These are phyloP conservation scores for Drosophila dives DNA, from an alignment of 2,888 invertebrate species.

Conservation along the genomic window DNA sequence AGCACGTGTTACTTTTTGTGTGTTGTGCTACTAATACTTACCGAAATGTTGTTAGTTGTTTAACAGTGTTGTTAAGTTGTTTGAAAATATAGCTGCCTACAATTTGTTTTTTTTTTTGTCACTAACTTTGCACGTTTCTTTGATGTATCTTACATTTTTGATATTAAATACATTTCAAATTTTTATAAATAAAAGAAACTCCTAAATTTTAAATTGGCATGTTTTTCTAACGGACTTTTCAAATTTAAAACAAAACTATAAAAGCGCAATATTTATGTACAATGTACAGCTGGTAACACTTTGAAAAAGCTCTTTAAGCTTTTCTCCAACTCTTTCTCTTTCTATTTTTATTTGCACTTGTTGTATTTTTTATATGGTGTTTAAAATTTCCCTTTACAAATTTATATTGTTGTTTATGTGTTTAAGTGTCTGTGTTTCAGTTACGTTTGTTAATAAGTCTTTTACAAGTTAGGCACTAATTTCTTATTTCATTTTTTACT, in stretches of 20 bases:
- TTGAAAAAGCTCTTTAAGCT: conserved; percentile 48
- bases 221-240: conserved; percentile 41
- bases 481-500: conserved; percentile 45
- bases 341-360: conserved; percentile 36
- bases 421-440: conserved; percentile 34
- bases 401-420: conserved; percentile 31
- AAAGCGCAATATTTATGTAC: conserved; percentile 8
- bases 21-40: conserved; percentile 44
- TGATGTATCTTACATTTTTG: conserved; percentile 19
- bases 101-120: not conserved
- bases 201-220: conserved; percentile 55
- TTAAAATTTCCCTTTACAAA: conserved; percentile 19
- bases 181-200: conserved; percentile 21
- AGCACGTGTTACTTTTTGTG: conserved; percentile 46
- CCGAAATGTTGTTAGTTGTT: conserved; percentile 35
- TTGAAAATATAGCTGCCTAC: conserved; percentile 27
- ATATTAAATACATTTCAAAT: conserved; percentile 6
- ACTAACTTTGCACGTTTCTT: conserved; percentile 47
- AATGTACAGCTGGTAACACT: conserved; percentile 33
- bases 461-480: conserved; percentile 8
- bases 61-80: conserved; percentile 33
- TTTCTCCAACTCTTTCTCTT: conserved; percentile 20
- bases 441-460: not conserved
- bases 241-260: not conserved
- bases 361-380: conserved; percentile 20